phyloP scores from a whole-genome alignment of 2,113 vertebrate species.

The Fulmarus glacialis region DNA sequence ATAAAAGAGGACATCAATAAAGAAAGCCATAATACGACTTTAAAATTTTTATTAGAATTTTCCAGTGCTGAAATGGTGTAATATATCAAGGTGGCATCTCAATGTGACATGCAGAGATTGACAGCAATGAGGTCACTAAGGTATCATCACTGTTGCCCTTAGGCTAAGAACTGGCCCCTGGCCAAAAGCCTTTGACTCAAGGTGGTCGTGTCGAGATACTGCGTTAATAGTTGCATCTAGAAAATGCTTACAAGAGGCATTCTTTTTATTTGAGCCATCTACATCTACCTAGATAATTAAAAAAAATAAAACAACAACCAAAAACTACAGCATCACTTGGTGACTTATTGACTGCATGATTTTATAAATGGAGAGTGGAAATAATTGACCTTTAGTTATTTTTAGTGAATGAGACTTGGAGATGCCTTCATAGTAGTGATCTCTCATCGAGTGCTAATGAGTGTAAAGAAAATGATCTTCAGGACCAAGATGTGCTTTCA shows the following conservation, averaged over 20 bases:
- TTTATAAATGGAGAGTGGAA: not conserved
- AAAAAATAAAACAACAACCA: not conserved
- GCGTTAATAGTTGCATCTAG: not conserved
- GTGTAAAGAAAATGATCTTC: not conserved
- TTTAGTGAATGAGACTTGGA: not conserved
- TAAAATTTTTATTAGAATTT: conserved; percentile 34
- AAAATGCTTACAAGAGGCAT: not conserved
- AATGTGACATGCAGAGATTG: not conserved
- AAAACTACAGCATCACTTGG: rapidly evolving
- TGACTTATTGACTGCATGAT: not conserved
- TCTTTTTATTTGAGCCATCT: not conserved
- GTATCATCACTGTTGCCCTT: not conserved
- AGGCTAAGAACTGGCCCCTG: not conserved
- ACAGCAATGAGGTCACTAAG: not conserved
- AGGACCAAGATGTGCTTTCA: not conserved
- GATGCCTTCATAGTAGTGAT: not conserved
- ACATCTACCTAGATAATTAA: too few relatives aligned
- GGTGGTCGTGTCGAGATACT: not conserved
- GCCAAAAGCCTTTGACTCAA: not conserved
- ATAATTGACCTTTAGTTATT: not conserved
- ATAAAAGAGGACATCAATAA: conserved; percentile 10
- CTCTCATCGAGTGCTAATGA: rapidly evolving
- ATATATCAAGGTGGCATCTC: conserved; percentile 14
- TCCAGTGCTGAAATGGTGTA: not conserved
- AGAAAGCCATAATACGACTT: not conserved